These are phyloP conservation scores for Astropecten irregularis DNA, from an alignment of 53 echinoderm and acorn worm genomes.

Conservation along the genomic window DNA sequence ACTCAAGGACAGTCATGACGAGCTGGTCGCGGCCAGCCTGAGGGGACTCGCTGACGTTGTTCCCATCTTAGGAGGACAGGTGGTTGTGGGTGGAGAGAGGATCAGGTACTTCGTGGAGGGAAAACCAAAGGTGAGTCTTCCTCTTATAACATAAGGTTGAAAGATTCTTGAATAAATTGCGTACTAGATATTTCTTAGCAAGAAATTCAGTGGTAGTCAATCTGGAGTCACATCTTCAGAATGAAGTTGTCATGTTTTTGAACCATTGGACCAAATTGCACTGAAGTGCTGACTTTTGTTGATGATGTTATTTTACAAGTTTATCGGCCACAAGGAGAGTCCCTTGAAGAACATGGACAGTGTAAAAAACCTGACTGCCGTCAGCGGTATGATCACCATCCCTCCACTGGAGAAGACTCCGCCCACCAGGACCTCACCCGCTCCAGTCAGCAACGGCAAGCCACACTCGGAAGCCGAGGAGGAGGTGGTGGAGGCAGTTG, in stretches of 20 bases:
- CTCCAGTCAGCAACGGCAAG: background rate
- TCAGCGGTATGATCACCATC: slow-evolving; percentile 93
- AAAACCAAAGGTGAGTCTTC: slow-evolving; percentile 87
- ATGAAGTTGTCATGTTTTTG: too few relatives aligned
- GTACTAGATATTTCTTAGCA: background rate
- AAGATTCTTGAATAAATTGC: too few relatives aligned
- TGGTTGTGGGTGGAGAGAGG: slow-evolving; percentile 90
- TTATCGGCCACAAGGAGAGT: slow-evolving; percentile 52
- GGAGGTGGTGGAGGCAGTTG: slow-evolving; percentile 39
- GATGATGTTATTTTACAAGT: slow-evolving; percentile 29
- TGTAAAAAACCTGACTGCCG: slow-evolving; percentile 77
- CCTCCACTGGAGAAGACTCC: slow-evolving; percentile 65
- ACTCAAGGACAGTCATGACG: slow-evolving; percentile 80
- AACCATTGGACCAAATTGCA: too few relatives aligned
- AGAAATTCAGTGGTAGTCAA: too few relatives aligned
- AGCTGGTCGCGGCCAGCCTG: slow-evolving; percentile 83
- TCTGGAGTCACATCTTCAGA: background rate
- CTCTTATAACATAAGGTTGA: background rate
- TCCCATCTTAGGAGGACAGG: slow-evolving; percentile 73
- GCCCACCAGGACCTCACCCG: background rate
- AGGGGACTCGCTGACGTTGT: slow-evolving; percentile 80
- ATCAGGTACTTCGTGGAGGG: slow-evolving; percentile 93
- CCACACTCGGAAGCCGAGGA: slow-evolving; percentile 33
- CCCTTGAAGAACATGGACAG: slow-evolving; percentile 33
- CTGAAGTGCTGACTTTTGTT: too few relatives aligned